Evolutionary conservation across 2,797 vertebrate species (phyloP), one percentile per base, ranked within the genome.

Genomic region (Xerus rutilus): DNA sequence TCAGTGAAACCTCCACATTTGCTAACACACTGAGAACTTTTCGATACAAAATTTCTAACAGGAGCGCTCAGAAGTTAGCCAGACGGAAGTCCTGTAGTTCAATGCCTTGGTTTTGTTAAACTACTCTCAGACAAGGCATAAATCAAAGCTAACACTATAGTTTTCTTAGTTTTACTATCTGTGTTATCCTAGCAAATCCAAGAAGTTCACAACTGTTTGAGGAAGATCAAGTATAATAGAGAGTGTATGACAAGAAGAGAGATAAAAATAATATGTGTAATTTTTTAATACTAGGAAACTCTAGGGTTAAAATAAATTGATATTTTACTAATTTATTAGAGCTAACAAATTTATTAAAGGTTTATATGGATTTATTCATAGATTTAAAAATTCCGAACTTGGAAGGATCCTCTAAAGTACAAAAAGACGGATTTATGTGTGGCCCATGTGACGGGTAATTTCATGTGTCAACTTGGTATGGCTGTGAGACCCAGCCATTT

Each of bases 281-380:
- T 83, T 84, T 77, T 57, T 77, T 67, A 78, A 57, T 57, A 57
- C 54, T 57, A n/a, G 7, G 52, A 78, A 95, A 92, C 4, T 7
- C 15, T 90, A 52, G 1, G 28, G 3, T 20, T 83, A 74, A 91
- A 90, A 52, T 86, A 86, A 88, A 65, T n/a, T 45, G 47, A 65
- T 67, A 18, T 74, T 93, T 93, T 70, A 81, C 32, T 83, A 69
- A 39, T 91, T 86, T 91, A 39, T 95, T 73, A 87, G 43, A 74
- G 18, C 43, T 81, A 93, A 92, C n/a, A 57, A 12, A 81, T 77
- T 83, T 78, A 87, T 89, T 30, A 93, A 67, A 79, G 12, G 7
- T 83, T 89, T 30, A 57, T 85, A 59, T 67, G 30, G 57, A 69
- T 86, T 91, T 95, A 15, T 74, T 92, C 32, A 78, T 39, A 86